Base-by-base conservation (phyloP, 2,113 vertebrate species). In the Sorex fumeus region DNA sequence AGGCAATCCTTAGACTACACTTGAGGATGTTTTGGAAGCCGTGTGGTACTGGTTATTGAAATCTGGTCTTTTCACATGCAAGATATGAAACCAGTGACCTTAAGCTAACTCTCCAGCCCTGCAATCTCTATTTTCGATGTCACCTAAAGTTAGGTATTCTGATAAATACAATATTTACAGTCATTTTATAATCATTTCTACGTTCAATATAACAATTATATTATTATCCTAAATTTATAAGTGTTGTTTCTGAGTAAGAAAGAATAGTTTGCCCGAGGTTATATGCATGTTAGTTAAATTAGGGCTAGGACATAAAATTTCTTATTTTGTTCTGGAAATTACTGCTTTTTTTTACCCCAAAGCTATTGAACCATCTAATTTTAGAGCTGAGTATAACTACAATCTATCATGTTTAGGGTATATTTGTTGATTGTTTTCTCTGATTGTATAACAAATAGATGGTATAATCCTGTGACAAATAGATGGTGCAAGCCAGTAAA, bases 111-210 rank as follows among this genome's bases (percentile, higher is more conserved):
- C 18, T 53, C 18, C 53, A 53, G 53, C 53, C 53, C 53, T 15
- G 53, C 8, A 32, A 91, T 66, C 9, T 91, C 81, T 32, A 82
- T 91, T 93, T 78, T 43, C 72, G 12, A 84, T n/a, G 50, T 86
- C 74, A 32, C 57, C 66, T 75, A 34, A 34, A 70, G 28, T 87
- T 62, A 84, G 57, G 3, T 84, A 83, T 84, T 94, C 86, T 92
- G 82, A 84, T 64, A 40, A 92, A 87, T 36, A 40, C 11, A 90
- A 30, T 71, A 57, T 93, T 87, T 91, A 62, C n/a, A 80, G 78
- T 85, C 47, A 91, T 96, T 94, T 91, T 87, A 57, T 90, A 75
- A 84, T 90, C 57, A 86, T 86, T 93, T 95, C 47, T 79, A 71
- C 74, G 66, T 95, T 66, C 87, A 89, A 91, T 45, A 85, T 93